These are phyloP conservation scores for Spinus olivaceus DNA, from an alignment of 2,797 vertebrate species.

Conservation along the genomic window DNA sequence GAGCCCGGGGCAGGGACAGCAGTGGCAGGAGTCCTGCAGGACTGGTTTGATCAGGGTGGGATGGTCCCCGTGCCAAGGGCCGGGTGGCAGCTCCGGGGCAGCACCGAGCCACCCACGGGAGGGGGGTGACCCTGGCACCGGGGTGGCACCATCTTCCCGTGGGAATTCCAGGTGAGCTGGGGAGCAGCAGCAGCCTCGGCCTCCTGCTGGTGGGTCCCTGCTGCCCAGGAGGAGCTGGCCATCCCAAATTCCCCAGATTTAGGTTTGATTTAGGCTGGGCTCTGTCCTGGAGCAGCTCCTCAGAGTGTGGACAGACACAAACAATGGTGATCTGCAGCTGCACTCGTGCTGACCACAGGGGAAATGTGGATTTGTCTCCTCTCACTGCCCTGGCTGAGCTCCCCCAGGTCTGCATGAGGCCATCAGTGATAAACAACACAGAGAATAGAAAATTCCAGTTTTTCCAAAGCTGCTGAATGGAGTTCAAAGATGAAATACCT, in stretches of 20 bases:
- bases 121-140: background rate
- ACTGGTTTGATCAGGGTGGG: fast-evolving
- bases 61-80: background rate
- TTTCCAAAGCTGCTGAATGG: background rate
- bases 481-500: background rate
- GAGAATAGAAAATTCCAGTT: fast-evolving
- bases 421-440: background rate
- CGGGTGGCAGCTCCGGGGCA: background rate
- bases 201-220: background rate
- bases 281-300: background rate
- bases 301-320: background rate
- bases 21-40: fast-evolving
- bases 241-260: background rate
- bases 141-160: fast-evolving
- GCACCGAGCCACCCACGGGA: fast-evolving
- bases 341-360: fast-evolving
- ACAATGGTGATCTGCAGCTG: fast-evolving
- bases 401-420: fast-evolving
- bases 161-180: fast-evolving
- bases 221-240: background rate
- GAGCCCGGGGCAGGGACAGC: fast-evolving
- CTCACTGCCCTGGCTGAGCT: background rate
- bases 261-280: too few species aligned
- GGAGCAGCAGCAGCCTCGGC: background rate
- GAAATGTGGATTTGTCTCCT: background rate